Evolutionary conservation across 2,113 vertebrate genomes (phyloP), one percentile per base, ranked within the genome.

Genomic region (Prochilodus magdalenae): DNA sequence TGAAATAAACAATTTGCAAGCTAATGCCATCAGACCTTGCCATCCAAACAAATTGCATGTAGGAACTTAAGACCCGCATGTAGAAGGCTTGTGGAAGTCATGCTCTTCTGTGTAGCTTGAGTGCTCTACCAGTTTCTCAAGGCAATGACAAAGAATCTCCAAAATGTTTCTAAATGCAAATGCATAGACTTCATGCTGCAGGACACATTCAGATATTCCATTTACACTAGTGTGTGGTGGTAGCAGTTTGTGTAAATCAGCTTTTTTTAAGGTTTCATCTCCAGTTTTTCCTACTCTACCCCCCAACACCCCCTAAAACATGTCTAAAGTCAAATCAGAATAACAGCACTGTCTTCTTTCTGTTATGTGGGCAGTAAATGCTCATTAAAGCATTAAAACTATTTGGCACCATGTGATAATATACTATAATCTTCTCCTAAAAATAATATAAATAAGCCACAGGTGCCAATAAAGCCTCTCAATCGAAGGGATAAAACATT

Each of bases 401-500:
- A 76, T 76, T 76, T 40, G 63, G 22, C 24, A 24, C 16, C 15
- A 22, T 33, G 24, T 60, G 53, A n/a, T 62, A 44, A 26, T 75
- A n/a, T 60, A 62, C 79, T 65, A 29, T 59, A 36, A 24, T 73
- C 57, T 71, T 13, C 44, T 5, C 2, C 44, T 63, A 76, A 8
- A 79, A 83, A 78, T 75, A 36, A 65, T 29, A 59, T 18, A 36
- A 75, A 51, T 74, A 88, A 87, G 87, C 74, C 60, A 76, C 24
- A 57, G 59, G 47, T 33, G 44, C 40, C 57, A 75, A 30, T 62
- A 75, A 75, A 12, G 4, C 11, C 36, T 30, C 55, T 44, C 30
- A 60, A 36, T 62, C 30, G 76, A 49, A 77, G 77, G 22, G 80
- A 83, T 82, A 87, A 88, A 82, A 62, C 0, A 83, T 75, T 87